These are phyloP conservation scores for Ondatra zibethicus DNA, from an alignment of 2,113 vertebrate genomes.

Conservation along the genomic window DNA sequence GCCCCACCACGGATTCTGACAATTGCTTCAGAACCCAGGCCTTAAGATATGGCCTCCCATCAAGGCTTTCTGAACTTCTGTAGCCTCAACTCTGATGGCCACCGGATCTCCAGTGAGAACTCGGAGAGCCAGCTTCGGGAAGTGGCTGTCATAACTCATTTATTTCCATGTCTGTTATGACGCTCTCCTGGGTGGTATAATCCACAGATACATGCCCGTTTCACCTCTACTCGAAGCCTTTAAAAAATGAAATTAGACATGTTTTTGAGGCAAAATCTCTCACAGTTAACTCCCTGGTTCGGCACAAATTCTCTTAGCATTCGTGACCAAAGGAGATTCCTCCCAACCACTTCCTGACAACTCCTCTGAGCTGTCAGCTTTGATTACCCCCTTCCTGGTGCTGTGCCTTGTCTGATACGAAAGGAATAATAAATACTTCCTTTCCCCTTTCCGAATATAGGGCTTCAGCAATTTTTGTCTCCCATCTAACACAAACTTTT, in stretches of 20 bases:
- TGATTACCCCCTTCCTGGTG: conserved; percentile 81
- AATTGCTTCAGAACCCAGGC: not conserved
- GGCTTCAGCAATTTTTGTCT: conserved; percentile 65
- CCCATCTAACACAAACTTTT: conserved; percentile 62
- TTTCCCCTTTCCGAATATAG: conserved; percentile 69
- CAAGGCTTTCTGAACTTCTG: conserved; percentile 43
- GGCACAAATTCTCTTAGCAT: conserved; percentile 81
- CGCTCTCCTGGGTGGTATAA: conserved; percentile 86
- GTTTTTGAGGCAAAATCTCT: conserved; percentile 89
- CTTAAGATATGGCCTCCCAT: not conserved
- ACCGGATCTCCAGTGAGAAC: conserved; percentile 67
- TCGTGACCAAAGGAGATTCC: conserved; percentile 86
- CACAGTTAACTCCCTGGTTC: conserved; percentile 81
- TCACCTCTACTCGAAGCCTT: conserved; percentile 87
- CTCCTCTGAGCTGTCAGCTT: conserved; percentile 86
- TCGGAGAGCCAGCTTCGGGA: conserved; percentile 82
- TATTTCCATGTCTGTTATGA: conserved; percentile 84
- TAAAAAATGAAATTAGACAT: conserved; percentile 90
- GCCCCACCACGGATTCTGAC: not conserved
- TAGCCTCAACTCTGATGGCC: conserved; percentile 54
- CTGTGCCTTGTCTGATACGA: conserved; percentile 76
- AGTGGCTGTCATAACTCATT: conserved; percentile 88
- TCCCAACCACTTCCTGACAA: conserved; percentile 87
- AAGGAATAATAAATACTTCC: conserved; percentile 80
- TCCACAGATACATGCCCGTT: conserved; percentile 86